Percentiles rank a stretch among this genome's conserved stretches.
Evolutionary conservation across 2,888 invertebrate genomes (phyloP).

Genomic region (Hipparchia sbordonii): DNA sequence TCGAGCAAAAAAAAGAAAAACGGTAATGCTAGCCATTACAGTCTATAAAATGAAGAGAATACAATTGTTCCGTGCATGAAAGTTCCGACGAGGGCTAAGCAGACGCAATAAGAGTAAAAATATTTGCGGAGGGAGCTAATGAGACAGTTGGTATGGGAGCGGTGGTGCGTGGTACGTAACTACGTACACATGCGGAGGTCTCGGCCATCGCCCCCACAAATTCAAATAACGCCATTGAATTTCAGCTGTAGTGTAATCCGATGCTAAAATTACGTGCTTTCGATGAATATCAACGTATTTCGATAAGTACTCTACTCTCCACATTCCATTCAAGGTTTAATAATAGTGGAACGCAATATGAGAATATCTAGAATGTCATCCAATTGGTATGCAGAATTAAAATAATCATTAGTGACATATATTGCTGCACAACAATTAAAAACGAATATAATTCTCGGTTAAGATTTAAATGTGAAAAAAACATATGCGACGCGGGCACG

Average conservation of each 20-base stretch:
- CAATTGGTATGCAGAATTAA: constrained; percentile 9
- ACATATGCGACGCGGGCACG: not conserved
- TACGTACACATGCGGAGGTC: constrained; percentile 51
- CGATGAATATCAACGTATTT: constrained; percentile 8
- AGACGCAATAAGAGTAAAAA: constrained; percentile 61
- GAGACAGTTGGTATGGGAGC: constrained; percentile 62
- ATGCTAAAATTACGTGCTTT: constrained; percentile 49
- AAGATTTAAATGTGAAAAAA: not conserved
- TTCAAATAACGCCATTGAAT: constrained; percentile 56
- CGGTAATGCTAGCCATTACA: constrained; percentile 14
- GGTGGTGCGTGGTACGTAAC: constrained; percentile 42
- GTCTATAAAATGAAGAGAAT: constrained; percentile 19
- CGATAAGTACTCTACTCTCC: not conserved
- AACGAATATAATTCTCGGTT: not conserved
- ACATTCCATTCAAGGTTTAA: not conserved
- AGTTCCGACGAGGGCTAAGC: constrained; percentile 62
- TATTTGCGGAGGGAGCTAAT: constrained; percentile 62
- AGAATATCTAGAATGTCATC: constrained; percentile 4
- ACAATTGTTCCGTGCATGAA: constrained; percentile 58
- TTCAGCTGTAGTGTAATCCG: constrained; percentile 54
- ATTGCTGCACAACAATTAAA: not conserved
- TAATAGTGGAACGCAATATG: constrained; percentile 11
- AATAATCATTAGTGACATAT: not conserved
- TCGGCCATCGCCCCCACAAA: constrained; percentile 65
- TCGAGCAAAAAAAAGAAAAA: not conserved